Percentiles rank a stretch among this genome's conserved stretches.
These are phyloP conservation scores for Canis aureus DNA, from an alignment of 2,113 vertebrate genomes.

Conservation along the genomic window DNA sequence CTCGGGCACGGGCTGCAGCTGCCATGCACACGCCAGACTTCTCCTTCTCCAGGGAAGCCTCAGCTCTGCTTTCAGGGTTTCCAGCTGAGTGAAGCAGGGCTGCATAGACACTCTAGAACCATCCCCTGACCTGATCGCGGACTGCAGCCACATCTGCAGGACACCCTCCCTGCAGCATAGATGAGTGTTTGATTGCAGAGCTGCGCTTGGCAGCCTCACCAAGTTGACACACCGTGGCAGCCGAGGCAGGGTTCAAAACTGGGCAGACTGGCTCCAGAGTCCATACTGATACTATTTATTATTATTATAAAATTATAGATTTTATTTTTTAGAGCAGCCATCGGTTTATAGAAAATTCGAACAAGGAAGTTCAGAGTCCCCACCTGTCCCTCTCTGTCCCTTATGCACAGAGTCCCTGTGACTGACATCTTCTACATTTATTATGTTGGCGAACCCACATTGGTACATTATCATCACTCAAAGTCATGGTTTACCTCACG, in stretches of 20 bases:
- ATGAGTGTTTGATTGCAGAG: background rate
- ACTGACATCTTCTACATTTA: too few relatives aligned
- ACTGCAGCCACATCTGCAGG: background rate
- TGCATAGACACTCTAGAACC: background rate
- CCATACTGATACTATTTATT: background rate
- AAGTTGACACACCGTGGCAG: background rate
- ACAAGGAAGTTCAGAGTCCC: background rate
- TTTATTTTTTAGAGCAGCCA: background rate
- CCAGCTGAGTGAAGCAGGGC: background rate
- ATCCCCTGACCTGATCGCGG: background rate
- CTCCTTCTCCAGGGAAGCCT: background rate
- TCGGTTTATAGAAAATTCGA: background rate
- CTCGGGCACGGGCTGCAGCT: background rate
- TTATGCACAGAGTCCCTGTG: fast-evolving
- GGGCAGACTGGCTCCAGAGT: background rate
- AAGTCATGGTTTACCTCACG: background rate
- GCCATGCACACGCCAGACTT: background rate
- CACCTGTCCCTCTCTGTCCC: fast-evolving
- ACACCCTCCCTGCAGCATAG: fast-evolving
- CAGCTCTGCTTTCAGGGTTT: background rate
- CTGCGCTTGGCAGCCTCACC: background rate
- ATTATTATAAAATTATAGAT: background rate
- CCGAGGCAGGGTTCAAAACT: fast-evolving
- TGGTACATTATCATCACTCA: fast-evolving
- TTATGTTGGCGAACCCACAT: too few relatives aligned